Evolutionary conservation across 2,797 vertebrate genomes (phyloP), one percentile per base, ranked within the genome.

Genomic region (Anguilla anguilla): DNA sequence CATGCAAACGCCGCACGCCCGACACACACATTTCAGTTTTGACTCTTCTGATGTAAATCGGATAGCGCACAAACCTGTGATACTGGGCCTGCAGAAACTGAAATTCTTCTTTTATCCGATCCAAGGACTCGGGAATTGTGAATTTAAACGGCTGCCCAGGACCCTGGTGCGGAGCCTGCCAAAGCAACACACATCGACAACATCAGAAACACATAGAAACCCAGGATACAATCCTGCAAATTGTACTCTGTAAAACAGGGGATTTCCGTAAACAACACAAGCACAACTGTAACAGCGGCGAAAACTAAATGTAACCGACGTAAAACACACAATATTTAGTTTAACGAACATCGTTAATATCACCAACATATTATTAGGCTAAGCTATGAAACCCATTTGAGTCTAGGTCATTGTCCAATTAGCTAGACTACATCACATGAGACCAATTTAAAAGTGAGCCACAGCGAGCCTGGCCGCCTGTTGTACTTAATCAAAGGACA

Each of bases 21-120:
- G 22, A 84, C 1, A 59, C 55, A 84, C 25, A 72, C 10, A 64
- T 79, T 57, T 81, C 55, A n/a, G 35, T 31, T 59, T 61, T 64
- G 84, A 35, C 87, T 85, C 31, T 49, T 79, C 64, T 49, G 25
- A 85, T 61, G 84, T 61, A 49, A 85, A 85, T 67, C 72, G 43
- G 59, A 51, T 25, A 72, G 28, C 49, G 64, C 31, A 88, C 88
- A 59, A 74, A 89, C 98, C 98, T 98, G 97, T 98, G 97, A 95
- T 98, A 98, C 95, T 98, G 98, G 1, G 98, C 98, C 94, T 98
- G 98, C 39, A 98, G 96, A 91, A 98, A 99, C 96, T 98, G 98
- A 94, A 99, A 98, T 94, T 98, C 98, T 92, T 99, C 98, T 92
- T 99, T 99, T 94, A 99, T 99, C 91, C 98, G 97, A 92, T 99